These are phyloP conservation scores for Diorhabda sublineata DNA, from an alignment of 1,140 invertebrate genomes.

Conservation along the genomic window DNA sequence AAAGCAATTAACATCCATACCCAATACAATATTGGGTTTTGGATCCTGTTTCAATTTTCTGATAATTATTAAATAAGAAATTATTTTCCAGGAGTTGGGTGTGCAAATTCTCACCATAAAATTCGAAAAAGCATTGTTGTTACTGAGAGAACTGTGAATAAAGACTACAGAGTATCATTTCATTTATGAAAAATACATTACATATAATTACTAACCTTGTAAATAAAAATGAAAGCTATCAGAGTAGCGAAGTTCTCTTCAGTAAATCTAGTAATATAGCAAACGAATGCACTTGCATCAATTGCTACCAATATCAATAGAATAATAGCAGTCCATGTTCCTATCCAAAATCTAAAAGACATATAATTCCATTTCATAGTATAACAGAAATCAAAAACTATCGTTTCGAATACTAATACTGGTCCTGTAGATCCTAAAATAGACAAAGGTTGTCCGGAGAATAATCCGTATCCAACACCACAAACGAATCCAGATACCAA, in stretches of 20 bases:
- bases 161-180: too few species aligned
- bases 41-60: too few species aligned
- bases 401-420: constrained; percentile 96
- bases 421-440: constrained; percentile 97
- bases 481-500: constrained; percentile 93
- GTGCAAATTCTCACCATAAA: neutral
- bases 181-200: too few species aligned
- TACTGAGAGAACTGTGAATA: neutral
- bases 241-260: constrained; percentile 99
- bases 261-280: constrained; percentile 98
- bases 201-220: constrained; percentile 68
- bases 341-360: constrained; percentile 89
- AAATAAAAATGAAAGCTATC: constrained; percentile 98
- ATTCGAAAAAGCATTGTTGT: neutral
- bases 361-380: constrained; percentile 85
- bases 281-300: constrained; percentile 96
- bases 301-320: constrained; percentile 87
- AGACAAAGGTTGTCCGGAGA: constrained; percentile 96
- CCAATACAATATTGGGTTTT: too few species aligned
- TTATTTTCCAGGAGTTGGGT: too few species aligned
- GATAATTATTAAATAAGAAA: neutral
- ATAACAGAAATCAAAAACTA: constrained; percentile 92
- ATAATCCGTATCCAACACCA: constrained; percentile 92
- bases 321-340: constrained; percentile 87
- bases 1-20: too few species aligned